Conservation (phyloP, 1,140 invertebrate species). For the Pteromalus puparum region DNA sequence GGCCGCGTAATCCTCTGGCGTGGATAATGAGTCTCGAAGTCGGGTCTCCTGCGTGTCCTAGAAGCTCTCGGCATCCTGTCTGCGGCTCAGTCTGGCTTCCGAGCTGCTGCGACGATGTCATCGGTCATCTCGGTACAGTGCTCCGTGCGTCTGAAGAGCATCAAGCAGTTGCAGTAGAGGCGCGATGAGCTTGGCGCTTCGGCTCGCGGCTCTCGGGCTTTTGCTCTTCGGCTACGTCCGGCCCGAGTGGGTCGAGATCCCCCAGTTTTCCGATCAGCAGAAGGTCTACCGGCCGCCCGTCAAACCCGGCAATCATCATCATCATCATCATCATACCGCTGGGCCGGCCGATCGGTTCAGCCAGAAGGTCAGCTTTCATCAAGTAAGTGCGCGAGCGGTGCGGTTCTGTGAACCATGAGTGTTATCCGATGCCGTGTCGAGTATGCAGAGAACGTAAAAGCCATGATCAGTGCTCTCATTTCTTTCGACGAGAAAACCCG, state of each 20-base stretch:
- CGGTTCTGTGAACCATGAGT: not conserved
- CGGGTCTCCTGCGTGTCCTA: not conserved
- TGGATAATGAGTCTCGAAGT: constrained; percentile 29
- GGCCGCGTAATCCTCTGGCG: constrained; percentile 23
- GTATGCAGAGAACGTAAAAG: too few species aligned
- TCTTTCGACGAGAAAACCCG: too few species aligned
- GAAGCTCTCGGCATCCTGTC: not conserved
- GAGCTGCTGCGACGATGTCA: not conserved
- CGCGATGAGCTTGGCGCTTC: not conserved
- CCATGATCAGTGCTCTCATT: too few species aligned
- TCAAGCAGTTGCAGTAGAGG: not conserved
- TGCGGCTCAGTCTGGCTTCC: not conserved
- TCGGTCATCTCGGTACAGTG: not conserved
- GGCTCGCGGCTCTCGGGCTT: not conserved
- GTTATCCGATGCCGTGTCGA: too few species aligned
- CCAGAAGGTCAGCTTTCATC: constrained; percentile 7
- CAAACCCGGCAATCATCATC: not conserved
- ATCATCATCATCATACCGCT: not conserved
- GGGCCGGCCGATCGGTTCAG: not conserved
- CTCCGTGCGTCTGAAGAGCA: not conserved
- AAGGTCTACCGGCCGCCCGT: constrained; percentile 64
- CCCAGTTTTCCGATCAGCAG: constrained; percentile 67
- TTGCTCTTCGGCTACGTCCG: not conserved
- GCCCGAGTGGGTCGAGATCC: constrained; percentile 69
- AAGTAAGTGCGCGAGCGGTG: not conserved